Conservation (phyloP, 2,797 vertebrate genomes). For the Enteromius treurensis region DNA sequence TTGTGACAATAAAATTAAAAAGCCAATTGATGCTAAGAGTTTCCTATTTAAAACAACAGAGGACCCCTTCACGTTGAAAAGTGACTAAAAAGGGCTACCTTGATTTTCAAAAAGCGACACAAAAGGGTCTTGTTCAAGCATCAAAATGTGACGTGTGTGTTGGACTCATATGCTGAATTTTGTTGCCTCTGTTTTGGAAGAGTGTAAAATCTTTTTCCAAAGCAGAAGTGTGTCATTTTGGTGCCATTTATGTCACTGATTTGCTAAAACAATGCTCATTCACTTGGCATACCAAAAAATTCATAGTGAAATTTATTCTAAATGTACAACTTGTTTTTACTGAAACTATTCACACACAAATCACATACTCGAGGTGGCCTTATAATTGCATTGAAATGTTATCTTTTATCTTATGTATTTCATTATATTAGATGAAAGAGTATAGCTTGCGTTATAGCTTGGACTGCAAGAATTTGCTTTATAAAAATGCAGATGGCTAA, state of each 20-base stretch:
- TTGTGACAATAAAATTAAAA: too few species aligned
- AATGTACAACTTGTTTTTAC: too few species aligned
- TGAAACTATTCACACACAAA: not conserved
- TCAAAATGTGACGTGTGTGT: too few species aligned
- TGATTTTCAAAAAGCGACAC: too few species aligned
- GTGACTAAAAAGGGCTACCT: too few species aligned
- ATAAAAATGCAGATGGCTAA: not conserved
- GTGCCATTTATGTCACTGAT: not conserved
- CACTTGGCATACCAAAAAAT: not conserved
- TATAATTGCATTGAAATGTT: not conserved
- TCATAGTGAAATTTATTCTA: not conserved
- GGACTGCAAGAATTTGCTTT: not conserved
- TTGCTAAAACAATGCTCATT: not conserved
- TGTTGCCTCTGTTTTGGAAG: not conserved
- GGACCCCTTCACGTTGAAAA: too few species aligned
- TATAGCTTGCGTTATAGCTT: not conserved
- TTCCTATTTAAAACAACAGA: too few species aligned
- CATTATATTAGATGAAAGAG: not conserved
- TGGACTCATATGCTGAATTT: slow-evolving; percentile 9
- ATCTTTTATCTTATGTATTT: not conserved
- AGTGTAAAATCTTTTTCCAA: slow-evolving; percentile 6
- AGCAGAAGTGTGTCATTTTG: not conserved
- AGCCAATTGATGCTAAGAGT: too few species aligned
- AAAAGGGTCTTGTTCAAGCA: too few species aligned
- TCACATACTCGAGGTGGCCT: not conserved